Conservation (phyloP, 2,113 vertebrate species). For the Sterna hirundo region DNA sequence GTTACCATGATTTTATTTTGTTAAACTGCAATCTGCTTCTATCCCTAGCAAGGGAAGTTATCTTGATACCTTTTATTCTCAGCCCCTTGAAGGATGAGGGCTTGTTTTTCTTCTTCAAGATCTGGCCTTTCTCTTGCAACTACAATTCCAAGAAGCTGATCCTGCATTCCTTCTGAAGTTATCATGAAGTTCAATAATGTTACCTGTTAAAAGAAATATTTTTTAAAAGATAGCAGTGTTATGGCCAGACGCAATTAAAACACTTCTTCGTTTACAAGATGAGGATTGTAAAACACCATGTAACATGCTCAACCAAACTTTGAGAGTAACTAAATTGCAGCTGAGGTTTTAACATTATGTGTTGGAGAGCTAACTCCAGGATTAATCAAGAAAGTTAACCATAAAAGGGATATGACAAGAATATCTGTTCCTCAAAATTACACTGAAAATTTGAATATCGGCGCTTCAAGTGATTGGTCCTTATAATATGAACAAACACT, state of each 20-base stretch:
- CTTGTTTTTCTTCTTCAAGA: slow-evolving; percentile 91
- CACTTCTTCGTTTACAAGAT: not conserved
- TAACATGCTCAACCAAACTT: not conserved
- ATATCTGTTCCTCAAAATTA: not conserved
- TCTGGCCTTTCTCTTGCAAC: slow-evolving; percentile 89
- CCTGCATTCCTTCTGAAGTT: slow-evolving; percentile 89
- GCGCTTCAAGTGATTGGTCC: not conserved
- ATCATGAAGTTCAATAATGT: slow-evolving; percentile 93
- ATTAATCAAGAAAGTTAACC: not conserved
- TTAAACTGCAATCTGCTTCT: not conserved
- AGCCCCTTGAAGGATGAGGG: slow-evolving; percentile 87
- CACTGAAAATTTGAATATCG: not conserved
- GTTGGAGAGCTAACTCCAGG: not conserved
- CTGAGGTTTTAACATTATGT: not conserved
- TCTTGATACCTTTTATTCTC: slow-evolving; percentile 88
- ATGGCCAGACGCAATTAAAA: not conserved
- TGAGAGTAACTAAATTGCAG: not conserved
- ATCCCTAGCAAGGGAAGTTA: not conserved
- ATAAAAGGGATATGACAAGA: not conserved
- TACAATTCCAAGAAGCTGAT: slow-evolving; percentile 90
- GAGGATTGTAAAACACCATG: not conserved
- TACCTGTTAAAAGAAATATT: slow-evolving; percentile 72
- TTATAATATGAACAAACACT: not conserved
- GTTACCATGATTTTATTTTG: not conserved
- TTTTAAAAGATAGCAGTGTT: not conserved